Base-by-base conservation (phyloP, 2,113 vertebrate genomes). In the Paradoxurus hermaphroditus region DNA sequence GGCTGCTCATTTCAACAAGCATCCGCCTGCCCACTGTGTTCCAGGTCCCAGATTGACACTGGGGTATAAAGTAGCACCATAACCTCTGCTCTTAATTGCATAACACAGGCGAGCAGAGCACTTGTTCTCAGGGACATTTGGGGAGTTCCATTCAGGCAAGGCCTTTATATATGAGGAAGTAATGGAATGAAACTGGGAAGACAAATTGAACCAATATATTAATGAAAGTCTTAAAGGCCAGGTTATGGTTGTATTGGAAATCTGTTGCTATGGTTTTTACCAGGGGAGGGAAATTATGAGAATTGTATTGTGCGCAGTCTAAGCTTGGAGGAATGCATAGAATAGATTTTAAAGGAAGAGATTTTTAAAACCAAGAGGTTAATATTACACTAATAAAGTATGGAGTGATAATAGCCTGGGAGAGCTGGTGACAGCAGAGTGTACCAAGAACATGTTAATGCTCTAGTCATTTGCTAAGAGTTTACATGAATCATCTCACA, bases 181-280 rank as follows among this genome's bases (percentile, higher is more conserved):
- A 75, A 59, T 81, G 25, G 56, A 92, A 94, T 81, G 21, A 95
- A 84, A 63, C 51, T 94, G 13, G 10, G 49, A 97, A 92, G 29
- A 87, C 63, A 96, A 94, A 86, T 75, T 86, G 41, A 95, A 83
- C 62, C 67, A 86, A 86, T 83, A 85, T 67, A 78, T 73, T 93
- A 91, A 86, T 36, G 68, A 96, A 16, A 78, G 14, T 19, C 46
- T 96, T 95, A 90, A 96, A 95, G 86, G 34, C 4, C 84, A 90
- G 62, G 93, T 97, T 39, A 53, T 51, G 25, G 29, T 29, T 92
- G 83, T 68, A 90, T 4, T 75, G 41, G 46, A 86, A 89, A 36
- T 89, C 34, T 95, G 23, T 86, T 94, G 12, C 46, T 62, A 44
- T 7, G 36, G 29, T 83, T 93, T 94, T 90, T 70, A 87, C 41